Conservation (phyloP, 2,113 vertebrate genomes). For the Potamarius usumacintae region DNA sequence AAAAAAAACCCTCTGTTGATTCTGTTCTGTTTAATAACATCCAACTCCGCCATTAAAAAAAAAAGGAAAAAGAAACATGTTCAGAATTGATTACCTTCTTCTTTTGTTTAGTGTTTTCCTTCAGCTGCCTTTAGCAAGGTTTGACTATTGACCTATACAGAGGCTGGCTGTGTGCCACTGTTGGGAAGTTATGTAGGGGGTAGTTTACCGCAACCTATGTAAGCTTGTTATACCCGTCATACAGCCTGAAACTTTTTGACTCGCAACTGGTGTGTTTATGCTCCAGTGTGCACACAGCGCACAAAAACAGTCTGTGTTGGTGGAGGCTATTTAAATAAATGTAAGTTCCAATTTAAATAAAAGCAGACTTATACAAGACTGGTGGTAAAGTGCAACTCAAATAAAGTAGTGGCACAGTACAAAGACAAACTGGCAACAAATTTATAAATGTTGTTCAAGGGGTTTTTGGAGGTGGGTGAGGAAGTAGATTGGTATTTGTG, state of each 20-base stretch:
- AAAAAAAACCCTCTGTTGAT: neutral
- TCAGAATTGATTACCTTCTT: neutral
- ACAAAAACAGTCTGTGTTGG: constrained; percentile 30
- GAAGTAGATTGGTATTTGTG: constrained; percentile 3
- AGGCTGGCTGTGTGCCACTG: constrained; percentile 2
- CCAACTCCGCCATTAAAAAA: neutral
- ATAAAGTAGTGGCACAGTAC: constrained; percentile 5
- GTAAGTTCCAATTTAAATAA: constrained; percentile 23
- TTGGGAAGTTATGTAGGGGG: constrained; percentile 15
- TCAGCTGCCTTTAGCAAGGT: constrained; percentile 4
- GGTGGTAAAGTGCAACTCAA: constrained; percentile 23
- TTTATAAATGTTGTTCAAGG: constrained; percentile 20
- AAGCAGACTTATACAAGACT: constrained; percentile 12
- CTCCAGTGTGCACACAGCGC: neutral
- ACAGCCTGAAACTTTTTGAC: constrained; percentile 31
- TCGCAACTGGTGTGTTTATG: constrained; percentile 14
- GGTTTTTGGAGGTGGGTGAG: neutral
- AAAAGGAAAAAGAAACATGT: neutral
- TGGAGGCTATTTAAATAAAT: constrained; percentile 15
- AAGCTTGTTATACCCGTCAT: constrained; percentile 38
- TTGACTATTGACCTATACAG: constrained; percentile 25
- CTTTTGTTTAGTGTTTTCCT: neutral
- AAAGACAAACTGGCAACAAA: constrained; percentile 19
- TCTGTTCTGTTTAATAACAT: neutral
- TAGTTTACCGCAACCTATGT: constrained; percentile 31